Evolutionary conservation across 1,140 invertebrate genomes (phyloP), one percentile per base, ranked within the genome.

Genomic region (Doryteuthis pealeii): DNA sequence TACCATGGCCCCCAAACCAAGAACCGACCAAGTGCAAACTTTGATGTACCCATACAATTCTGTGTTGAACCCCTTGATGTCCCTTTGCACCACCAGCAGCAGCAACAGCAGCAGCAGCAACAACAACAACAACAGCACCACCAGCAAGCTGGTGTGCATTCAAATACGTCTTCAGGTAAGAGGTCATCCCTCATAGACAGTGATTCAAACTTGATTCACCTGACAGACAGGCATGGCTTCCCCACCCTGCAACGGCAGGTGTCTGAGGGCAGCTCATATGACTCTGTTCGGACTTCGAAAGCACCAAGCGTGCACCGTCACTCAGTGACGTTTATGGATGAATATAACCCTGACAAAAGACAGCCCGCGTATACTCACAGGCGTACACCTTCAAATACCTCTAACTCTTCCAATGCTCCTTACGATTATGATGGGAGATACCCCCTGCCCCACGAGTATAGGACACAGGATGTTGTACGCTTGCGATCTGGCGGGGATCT

Each of bases 1-100:
- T 97, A 96, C 88, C 95, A 97, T 88, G 95, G 95, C 10, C 74
- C 80, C 30, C 93, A 93, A 22, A 91, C 92, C 10, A 89, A 91
- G 76, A 91, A 93, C 75, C 91, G 95, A 77, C 92, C 92, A 72
- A 85, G 83, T 80, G 72, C 91, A 71, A 89, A 89, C 77, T 87
- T 91, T 78, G 90, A 90, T 22, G 76, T 30, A 68, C 74, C 74
- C 3, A 75, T 75, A n/a, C 74, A 71, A 22, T 71, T 70, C 70
- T 32, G 68, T 58, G 54, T 54, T 49, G 22, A 72, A 54, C 31
- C 68, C 62, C 45, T 72, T 12, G 6, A 32, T 32, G 66, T 28
- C 3, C 18, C 35, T 10, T 40, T 40, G 10, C 35, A 40, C 4
- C 3, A 40, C 35, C 35, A 40, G 35, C 35, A 40, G 10, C 35